Base-by-base conservation (phyloP, 2,888 invertebrate species). In the Toxonevra muliebris region DNA sequence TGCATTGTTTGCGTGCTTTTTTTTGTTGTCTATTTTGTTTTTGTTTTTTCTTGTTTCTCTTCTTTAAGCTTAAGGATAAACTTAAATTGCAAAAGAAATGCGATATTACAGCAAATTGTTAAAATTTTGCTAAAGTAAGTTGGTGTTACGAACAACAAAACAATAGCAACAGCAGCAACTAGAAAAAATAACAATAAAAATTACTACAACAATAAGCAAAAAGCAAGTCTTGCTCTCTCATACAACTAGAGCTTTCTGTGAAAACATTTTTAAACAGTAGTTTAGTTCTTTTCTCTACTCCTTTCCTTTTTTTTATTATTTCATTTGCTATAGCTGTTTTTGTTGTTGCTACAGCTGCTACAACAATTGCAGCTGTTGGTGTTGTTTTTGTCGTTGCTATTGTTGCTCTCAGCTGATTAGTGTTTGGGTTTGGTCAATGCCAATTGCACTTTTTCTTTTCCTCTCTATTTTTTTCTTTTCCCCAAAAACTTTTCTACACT, bases 391-490 rank as follows among this genome's bases (percentile, higher is more conserved):
- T 11, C n/a, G 15, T 43, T 13, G n/a, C 17, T 42, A 30, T 30
- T 55, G 48, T 52, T 64, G 7, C 48, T 57, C 64, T 17, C 50
- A 64, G 48, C 64, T 64, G 64, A 64, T 64, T 64, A 58, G 64
- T 64, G 50, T 64, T 64, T 64, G 40, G 50, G 12, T 48, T 62
- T 19, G 64, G 57, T 40, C 64, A 64, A 20, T 64, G 64, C 48
- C 57, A 57, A 57, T 45, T 57, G 45, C 57, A 40, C 30, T 30
- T 30, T 30, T 30, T 30, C 30, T 30, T 30, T 30, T 7, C 30
- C 2, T 30, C 7, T 2, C 30, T 7, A 30, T 30, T 30, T 30
- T 58, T 58, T 64, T 48, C 48, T 15, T 30, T 8, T 11, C 9
- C 17, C 9, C 30, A 10, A 15, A n/a, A n/a, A 41, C 40, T 50